Evolutionary conservation across 2,797 vertebrate species (phyloP).

Genomic region (Sebastiscus tertius): DNA sequence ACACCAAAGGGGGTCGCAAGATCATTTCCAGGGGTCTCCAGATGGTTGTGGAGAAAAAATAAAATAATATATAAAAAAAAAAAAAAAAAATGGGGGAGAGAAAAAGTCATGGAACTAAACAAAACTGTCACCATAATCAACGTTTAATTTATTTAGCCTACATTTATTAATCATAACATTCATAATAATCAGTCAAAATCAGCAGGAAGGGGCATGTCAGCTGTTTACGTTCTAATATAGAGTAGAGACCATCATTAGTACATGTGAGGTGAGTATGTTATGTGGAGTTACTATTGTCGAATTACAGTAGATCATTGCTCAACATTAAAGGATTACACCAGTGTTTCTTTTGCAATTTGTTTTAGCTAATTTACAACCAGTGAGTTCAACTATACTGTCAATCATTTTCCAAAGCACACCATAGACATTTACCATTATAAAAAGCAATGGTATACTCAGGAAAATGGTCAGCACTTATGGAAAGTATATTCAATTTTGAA

Average conservation of each 20-base stretch:
- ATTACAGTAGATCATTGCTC: neutral
- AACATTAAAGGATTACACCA: neutral
- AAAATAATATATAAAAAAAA: too few relatives aligned
- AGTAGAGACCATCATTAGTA: neutral
- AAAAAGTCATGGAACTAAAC: too few relatives aligned
- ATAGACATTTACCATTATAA: neutral
- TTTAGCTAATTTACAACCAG: neutral
- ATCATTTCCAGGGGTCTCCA: too few relatives aligned
- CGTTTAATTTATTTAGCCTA: too few relatives aligned
- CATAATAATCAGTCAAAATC: too few relatives aligned
- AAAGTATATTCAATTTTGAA: constrained; percentile 17
- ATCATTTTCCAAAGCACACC: neutral
- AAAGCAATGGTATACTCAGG: neutral
- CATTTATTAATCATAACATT: too few relatives aligned
- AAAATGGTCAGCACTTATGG: constrained; percentile 26
- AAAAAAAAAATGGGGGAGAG: too few relatives aligned
- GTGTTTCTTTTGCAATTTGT: neutral
- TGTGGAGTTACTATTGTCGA: neutral
- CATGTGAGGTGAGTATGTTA: neutral
- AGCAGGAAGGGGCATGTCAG: too few relatives aligned
- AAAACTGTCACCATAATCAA: too few relatives aligned
- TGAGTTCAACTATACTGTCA: neutral
- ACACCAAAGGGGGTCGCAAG: fast-evolving
- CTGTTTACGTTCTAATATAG: too few relatives aligned
- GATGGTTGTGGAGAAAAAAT: too few relatives aligned